phyloP scores from a whole-genome alignment of 2,888 invertebrate species.

The Oxycera nigricornis region DNA sequence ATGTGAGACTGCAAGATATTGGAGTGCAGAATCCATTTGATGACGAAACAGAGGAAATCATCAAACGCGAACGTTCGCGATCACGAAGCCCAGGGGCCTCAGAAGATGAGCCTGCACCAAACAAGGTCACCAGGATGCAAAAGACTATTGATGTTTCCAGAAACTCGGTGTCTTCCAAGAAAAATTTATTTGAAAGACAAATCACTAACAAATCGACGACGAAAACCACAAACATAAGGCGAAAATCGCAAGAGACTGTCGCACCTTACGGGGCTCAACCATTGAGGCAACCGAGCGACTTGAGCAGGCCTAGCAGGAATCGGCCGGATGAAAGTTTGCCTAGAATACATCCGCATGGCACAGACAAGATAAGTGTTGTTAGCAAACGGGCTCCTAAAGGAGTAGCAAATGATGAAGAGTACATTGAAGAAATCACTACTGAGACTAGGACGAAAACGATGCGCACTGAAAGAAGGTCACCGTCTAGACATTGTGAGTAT shows the following conservation, averaged over 20 bases:
- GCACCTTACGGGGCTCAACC: neutral
- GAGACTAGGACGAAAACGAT: neutral
- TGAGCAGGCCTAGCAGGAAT: neutral
- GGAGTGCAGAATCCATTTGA: constrained; percentile 58
- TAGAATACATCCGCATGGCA: neutral
- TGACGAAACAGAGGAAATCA: constrained; percentile 38
- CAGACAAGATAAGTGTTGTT: no score
- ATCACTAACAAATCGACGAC: constrained; percentile 54
- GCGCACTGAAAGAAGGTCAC: neutral
- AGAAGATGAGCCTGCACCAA: constrained; percentile 24
- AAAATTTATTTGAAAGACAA: constrained; percentile 52
- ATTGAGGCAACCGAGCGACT: neutral
- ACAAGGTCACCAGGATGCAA: neutral
- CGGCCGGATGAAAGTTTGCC: neutral
- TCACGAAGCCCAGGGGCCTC: constrained; percentile 34
- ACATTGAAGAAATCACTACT: neutral
- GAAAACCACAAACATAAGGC: neutral
- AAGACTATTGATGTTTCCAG: constrained; percentile 47
- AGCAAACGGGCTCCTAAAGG: constrained; percentile 48
- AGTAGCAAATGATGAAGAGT: constrained; percentile 53
- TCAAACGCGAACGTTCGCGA: constrained; percentile 32
- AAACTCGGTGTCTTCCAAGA: constrained; percentile 55
- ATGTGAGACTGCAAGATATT: constrained; percentile 64
- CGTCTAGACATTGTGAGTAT: constrained; percentile 3
- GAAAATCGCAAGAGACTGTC: neutral